These are phyloP conservation scores for Achlya flavicornis DNA, from an alignment of 2,888 invertebrate species.

Conservation along the genomic window DNA sequence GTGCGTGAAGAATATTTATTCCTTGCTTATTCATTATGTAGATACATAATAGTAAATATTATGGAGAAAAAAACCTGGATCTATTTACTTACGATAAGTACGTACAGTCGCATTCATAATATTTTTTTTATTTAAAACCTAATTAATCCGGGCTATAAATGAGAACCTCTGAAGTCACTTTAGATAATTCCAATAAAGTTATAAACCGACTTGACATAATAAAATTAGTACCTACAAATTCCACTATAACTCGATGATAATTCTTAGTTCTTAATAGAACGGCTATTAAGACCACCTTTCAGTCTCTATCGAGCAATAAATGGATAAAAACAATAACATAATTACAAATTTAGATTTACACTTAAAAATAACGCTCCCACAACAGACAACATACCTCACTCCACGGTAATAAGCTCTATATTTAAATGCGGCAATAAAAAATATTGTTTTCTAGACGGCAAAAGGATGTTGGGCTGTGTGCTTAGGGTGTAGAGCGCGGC, in stretches of 20 bases:
- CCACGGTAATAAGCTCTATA: constrained; percentile 30
- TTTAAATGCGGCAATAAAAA: constrained; percentile 29
- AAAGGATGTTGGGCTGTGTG: constrained; percentile 41
- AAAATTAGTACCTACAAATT: constrained; percentile 65
- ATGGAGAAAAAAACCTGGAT: too few species aligned
- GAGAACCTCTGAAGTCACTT: too few species aligned
- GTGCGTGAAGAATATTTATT: too few species aligned
- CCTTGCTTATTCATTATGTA: too few species aligned
- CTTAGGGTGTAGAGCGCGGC: constrained; percentile 28
- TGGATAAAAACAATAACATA: constrained; percentile 77
- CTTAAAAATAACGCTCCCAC: constrained; percentile 12
- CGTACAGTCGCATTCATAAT: too few species aligned
- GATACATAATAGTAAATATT: too few species aligned
- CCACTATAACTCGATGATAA: constrained; percentile 61
- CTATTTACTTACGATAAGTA: too few species aligned
- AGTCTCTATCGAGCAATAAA: constrained; percentile 69
- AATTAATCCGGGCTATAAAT: constrained; percentile 28
- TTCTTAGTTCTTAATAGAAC: constrained; percentile 61
- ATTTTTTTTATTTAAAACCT: neutral
- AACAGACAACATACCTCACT: constrained; percentile 24
- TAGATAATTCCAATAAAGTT: constrained; percentile 59
- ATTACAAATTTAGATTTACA: constrained; percentile 42
- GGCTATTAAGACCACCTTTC: constrained; percentile 69
- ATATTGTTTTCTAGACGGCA: constrained; percentile 37
- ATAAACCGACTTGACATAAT: constrained; percentile 60